Base-by-base conservation (phyloP, 2,797 vertebrate species). In the Hylomyscus alleni region DNA sequence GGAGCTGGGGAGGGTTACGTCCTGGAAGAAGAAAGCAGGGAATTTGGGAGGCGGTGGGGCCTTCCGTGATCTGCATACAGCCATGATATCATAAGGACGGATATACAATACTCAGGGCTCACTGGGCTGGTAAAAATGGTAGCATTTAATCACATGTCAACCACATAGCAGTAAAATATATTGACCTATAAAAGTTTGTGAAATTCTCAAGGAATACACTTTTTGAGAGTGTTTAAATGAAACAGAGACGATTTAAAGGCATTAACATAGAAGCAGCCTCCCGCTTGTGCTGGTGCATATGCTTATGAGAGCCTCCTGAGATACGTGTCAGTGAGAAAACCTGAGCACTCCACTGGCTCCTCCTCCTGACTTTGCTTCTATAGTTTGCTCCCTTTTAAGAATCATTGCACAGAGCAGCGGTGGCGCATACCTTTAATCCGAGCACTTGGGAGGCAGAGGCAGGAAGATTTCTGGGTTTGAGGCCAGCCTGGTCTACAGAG, bases 321-420 rank as follows among this genome's bases (percentile, higher is more conserved):
- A 65, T 13, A 26, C n/a, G 0, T 56, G 20, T 87, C n/a, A 76
- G 24, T 60, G 47, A 77, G 6, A 65, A 92, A 60, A 37, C 19
- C 76, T 34, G 17, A 95, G n/a, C 54, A 50, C 15, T 54, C 56
- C 56, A 47, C 12, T 62, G 37, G 11, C 12, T 84, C 9, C 58
- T 87, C 62, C 56, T 97, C 76, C 87, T 81, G 44, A 31, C 37
- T 52, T 7, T 37, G 40, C 26, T 90, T 62, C 52, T 50, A 12
- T 44, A 40, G 56, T 84, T 54, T 86, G 73, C 11, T 12, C 62
- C 44, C 75, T 91, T 87, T 94, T 81, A 91, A 37, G n/a, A 67
- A 88, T 72, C 52, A 76, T 26, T 76, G 7, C 0, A 44, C 44
- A n/a, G 3, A 44, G 44, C 44, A 44, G 44, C 6, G 44, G 44